These are phyloP conservation scores for Pleuronectes platessa DNA, from an alignment of 2,113 vertebrate species.

Conservation along the genomic window DNA sequence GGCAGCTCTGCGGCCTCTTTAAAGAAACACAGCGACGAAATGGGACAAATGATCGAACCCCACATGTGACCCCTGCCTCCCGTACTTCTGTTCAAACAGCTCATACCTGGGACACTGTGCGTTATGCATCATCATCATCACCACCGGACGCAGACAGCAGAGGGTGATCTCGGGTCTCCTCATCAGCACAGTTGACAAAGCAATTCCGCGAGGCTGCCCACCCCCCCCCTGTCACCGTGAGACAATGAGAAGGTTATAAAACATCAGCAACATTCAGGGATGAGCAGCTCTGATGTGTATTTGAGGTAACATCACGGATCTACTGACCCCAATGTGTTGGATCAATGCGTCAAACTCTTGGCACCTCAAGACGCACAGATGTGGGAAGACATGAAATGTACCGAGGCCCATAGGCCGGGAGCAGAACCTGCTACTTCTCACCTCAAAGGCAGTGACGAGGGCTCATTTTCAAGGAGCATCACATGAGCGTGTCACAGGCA, in stretches of 20 bases:
- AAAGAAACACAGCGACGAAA: not conserved
- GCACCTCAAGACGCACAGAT: too few species aligned
- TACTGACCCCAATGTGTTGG: not conserved
- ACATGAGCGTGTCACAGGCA: slow-evolving; percentile 29
- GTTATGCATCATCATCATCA: slow-evolving; percentile 47
- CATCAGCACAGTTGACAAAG: slow-evolving; percentile 71
- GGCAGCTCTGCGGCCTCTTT: not conserved
- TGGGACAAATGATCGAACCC: not conserved
- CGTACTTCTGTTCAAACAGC: not conserved
- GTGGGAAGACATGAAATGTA: too few species aligned
- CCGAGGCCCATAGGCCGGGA: too few species aligned
- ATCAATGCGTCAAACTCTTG: too few species aligned
- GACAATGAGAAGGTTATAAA: slow-evolving; percentile 49
- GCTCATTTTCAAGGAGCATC: slow-evolving; percentile 1
- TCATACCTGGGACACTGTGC: slow-evolving; percentile 6
- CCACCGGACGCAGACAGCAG: slow-evolving; percentile 7
- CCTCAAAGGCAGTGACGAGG: slow-evolving; percentile 1
- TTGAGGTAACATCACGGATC: slow-evolving; percentile 16
- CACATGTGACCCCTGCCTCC: slow-evolving; percentile 15
- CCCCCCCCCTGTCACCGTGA: slow-evolving; percentile 14
- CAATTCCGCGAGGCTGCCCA: slow-evolving; percentile 30
- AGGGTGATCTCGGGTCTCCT: slow-evolving; percentile 69
- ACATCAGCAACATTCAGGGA: slow-evolving; percentile 32
- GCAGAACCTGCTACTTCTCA: slow-evolving; percentile 1
- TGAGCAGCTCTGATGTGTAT: not conserved